Conservation (phyloP, 2,113 vertebrate species). For the Hipposideros armiger region DNA sequence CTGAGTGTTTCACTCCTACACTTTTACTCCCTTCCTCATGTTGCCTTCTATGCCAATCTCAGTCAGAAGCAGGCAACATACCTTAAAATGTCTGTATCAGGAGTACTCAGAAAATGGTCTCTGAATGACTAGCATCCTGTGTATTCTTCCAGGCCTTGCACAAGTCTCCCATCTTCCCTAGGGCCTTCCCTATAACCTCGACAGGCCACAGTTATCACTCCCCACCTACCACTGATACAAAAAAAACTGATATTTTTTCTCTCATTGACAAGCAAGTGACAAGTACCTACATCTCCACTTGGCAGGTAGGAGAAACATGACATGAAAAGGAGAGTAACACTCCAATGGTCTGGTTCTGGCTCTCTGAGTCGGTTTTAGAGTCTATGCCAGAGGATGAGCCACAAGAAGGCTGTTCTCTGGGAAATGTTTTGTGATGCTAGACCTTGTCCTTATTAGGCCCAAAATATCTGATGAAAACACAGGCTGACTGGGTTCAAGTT, state of each 20-base stretch:
- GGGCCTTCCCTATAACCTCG: neutral
- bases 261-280: constrained; percentile 1
- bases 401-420: neutral
- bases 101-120: neutral
- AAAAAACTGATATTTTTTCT: constrained; percentile 16
- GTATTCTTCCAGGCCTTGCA: neutral
- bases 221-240: neutral
- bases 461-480: neutral
- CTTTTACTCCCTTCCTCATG: neutral
- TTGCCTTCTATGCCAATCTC: neutral
- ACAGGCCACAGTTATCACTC: neutral
- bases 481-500: neutral
- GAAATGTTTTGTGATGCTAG: neutral
- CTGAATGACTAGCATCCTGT: neutral
- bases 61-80: neutral
- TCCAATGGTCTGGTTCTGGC: neutral
- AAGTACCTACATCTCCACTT: neutral
- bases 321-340: neutral
- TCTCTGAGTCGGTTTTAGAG: neutral
- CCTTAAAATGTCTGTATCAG: neutral
- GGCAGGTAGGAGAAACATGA: neutral
- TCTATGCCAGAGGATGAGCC: neutral
- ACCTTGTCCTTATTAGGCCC: neutral
- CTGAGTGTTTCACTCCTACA: neutral
- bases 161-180: neutral